Evolutionary conservation across 2,797 vertebrate species (phyloP).

Genomic region (Channa striata): DNA sequence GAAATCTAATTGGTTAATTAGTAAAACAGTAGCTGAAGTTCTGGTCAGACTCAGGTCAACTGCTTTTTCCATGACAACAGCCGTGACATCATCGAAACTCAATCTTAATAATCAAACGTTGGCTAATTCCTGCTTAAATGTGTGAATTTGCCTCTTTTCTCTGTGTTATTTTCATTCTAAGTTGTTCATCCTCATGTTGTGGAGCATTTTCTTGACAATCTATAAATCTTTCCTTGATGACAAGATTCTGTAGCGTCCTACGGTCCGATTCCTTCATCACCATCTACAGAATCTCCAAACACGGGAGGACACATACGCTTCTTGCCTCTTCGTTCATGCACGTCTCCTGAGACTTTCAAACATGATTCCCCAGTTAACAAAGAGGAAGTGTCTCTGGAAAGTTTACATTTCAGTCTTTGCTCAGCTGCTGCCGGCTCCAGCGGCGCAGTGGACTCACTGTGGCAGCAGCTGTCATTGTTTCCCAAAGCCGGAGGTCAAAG

Average conservation of each 20-base stretch:
- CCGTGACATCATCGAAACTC: too few species aligned
- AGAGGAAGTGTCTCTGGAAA: conserved; percentile 48
- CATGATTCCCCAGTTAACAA: conserved; percentile 56
- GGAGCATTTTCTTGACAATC: too few species aligned
- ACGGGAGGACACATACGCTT: not conserved
- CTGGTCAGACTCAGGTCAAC: not conserved
- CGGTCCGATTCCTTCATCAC: too few species aligned
- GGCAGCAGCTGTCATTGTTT: conserved; percentile 78
- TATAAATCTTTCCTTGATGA: too few species aligned
- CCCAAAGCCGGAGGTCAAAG: conserved; percentile 75
- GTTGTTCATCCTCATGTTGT: too few species aligned
- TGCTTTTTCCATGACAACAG: too few species aligned
- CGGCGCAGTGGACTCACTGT: conserved; percentile 34
- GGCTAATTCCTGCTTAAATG: too few species aligned
- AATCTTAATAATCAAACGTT: too few species aligned
- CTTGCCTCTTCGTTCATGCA: not conserved
- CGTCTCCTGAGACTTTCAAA: conserved; percentile 24
- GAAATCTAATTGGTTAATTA: too few species aligned
- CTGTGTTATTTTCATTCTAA: too few species aligned
- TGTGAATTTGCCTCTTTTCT: too few species aligned
- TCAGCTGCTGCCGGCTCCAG: conserved; percentile 72
- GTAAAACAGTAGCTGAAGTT: too few species aligned
- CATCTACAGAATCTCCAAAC: not conserved
- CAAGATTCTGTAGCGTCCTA: not conserved
- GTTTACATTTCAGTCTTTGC: conserved; percentile 75